Evolutionary conservation across 2,888 invertebrate genomes (phyloP), one percentile per base, ranked within the genome.

Genomic region (Herminia tarsipennalis): DNA sequence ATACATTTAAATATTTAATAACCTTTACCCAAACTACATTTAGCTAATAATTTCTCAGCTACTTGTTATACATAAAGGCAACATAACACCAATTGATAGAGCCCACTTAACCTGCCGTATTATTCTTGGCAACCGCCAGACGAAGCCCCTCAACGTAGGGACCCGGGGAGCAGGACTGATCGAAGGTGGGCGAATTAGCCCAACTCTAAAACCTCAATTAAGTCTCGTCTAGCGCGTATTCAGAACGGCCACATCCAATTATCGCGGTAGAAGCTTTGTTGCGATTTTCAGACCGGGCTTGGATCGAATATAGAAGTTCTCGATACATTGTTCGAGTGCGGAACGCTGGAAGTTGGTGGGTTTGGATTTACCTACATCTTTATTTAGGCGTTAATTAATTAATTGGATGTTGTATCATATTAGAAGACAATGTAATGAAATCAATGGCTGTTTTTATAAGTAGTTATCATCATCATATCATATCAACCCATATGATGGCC

Each of bases 161-260:
- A 67, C 69, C 71, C 70, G 66, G 70, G 76, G 76, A 58, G 75
- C 72, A 77, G 73, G 70, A 64, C 82, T 81, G 83, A 85, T 86
- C 86, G 83, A 86, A 89, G 90, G 89, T 88, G 84, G 83, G 86
- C 81, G 88, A 89, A 90, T 89, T 89, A 89, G 89, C 84, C 83
- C 86, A 86, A 86, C 89, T 89, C 88, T 84, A 86, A 89, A 91
- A 89, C 90, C 89, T 89, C 90, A 90, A 91, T 91, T 90, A 90
- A 89, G 88, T 91, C 88, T 87, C 88, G 89, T 88, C 89, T 89
- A 86, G 89, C 83, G 83, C 83, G 85, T 82, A 85, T 88, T 87
- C 86, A 83, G 84, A 79, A 80, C 84, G 86, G 85, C 88, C 89
- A 83, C 88, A 81, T 88, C 90, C 89, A 89, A 91, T 91, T 91